Percentiles rank a stretch among this genome's conserved stretches.
phyloP scores from a whole-genome alignment of 2,113 vertebrate genomes.

The Sturnus vulgaris region DNA sequence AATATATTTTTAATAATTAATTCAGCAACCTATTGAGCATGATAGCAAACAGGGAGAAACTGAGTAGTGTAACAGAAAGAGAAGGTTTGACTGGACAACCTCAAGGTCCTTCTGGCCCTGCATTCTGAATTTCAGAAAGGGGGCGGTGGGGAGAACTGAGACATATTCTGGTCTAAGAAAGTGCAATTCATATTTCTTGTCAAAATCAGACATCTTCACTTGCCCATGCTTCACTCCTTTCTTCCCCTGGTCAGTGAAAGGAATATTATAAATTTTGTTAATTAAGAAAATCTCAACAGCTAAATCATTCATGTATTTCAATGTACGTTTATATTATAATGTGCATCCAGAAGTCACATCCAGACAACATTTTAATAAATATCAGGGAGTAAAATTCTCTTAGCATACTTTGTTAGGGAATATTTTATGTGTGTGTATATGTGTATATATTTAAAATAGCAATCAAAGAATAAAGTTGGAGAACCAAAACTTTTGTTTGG shows the following conservation, averaged over 20 bases:
- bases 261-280: neutral
- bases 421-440: neutral
- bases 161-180: neutral
- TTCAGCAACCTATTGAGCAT: neutral
- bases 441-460: rapidly evolving
- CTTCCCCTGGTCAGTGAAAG: neutral
- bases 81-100: neutral
- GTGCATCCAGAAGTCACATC: neutral
- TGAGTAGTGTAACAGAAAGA: neutral
- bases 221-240: neutral
- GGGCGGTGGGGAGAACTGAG: rapidly evolving
- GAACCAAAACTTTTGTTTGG: neutral
- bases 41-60: neutral
- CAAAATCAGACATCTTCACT: neutral
- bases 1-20: neutral
- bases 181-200: neutral
- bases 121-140: neutral
- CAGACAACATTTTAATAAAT: neutral
- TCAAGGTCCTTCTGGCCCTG: neutral
- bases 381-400: neutral
- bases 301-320: neutral
- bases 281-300: neutral
- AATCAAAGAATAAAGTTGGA: neutral
- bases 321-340: neutral
- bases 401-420: neutral